phyloP scores from a whole-genome alignment of 2,113 vertebrate genomes.

The Hyaena hyaena region DNA sequence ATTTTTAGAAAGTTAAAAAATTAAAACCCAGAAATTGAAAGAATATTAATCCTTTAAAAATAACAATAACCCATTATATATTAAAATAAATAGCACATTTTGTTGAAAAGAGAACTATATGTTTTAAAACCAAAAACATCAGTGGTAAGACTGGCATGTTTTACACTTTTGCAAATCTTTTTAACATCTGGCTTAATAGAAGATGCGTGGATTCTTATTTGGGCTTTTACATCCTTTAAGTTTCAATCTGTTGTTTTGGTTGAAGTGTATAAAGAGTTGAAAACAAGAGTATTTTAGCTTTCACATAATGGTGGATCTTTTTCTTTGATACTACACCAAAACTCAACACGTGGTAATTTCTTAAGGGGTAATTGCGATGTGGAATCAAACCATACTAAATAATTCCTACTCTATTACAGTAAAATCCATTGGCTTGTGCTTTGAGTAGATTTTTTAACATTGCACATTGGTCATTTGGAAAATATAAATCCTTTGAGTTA shows the following conservation, averaged over 20 bases:
- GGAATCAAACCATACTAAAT: slow-evolving; percentile 4
- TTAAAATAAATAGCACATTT: slow-evolving; percentile 40
- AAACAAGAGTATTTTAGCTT: slow-evolving; percentile 52
- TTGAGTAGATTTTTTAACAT: slow-evolving; percentile 37
- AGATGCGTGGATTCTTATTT: neutral
- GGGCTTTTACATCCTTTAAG: neutral
- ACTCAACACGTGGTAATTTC: slow-evolving; percentile 7
- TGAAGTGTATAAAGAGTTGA: slow-evolving; percentile 6
- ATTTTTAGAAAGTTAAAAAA: no score
- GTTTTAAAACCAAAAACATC: neutral
- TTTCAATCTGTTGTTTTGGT: slow-evolving; percentile 34
- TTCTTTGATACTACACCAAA: slow-evolving; percentile 55
- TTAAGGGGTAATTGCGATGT: slow-evolving; percentile 33
- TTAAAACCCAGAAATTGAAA: slow-evolving; percentile 8
- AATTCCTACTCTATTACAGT: slow-evolving; percentile 20
- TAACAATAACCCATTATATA: neutral
- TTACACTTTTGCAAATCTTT: slow-evolving; percentile 34
- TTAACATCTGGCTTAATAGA: slow-evolving; percentile 26
- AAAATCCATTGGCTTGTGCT: slow-evolving; percentile 46
- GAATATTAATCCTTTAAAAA: slow-evolving; percentile 24
- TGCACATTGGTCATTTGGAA: slow-evolving; percentile 46
- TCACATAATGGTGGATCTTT: slow-evolving; percentile 46
- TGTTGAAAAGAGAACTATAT: neutral
- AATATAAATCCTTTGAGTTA: slow-evolving; percentile 18
- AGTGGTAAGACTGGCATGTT: slow-evolving; percentile 3